phyloP scores from a whole-genome alignment of 2,797 vertebrate species.

The Oreochromis mossambicus region DNA sequence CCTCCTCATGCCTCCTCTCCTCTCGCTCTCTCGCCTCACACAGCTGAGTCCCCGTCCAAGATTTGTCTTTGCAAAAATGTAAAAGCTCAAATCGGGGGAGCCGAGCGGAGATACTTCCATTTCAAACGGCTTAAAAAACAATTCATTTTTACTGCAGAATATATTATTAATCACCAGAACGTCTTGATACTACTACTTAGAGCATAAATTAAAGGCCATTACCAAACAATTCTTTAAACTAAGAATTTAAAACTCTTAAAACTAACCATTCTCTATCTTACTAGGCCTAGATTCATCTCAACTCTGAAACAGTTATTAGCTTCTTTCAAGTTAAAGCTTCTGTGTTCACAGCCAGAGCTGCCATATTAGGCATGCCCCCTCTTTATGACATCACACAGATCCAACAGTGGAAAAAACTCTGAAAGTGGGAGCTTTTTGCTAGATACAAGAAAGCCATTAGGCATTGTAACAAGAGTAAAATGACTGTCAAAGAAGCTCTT shows the following conservation, averaged over 20 bases:
- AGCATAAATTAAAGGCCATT: not conserved
- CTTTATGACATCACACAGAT: not conserved
- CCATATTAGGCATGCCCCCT: not conserved
- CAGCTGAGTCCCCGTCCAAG: not conserved
- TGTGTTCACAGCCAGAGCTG: not conserved
- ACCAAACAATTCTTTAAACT: not conserved
- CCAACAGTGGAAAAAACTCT: not conserved
- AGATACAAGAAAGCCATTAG: not conserved
- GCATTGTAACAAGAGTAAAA: not conserved
- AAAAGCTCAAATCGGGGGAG: constrained; percentile 13
- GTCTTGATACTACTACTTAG: not conserved
- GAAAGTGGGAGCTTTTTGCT: not conserved
- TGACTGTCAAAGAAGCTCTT: not conserved
- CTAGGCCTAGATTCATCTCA: not conserved
- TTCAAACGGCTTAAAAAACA: not conserved
- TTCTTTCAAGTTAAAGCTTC: not conserved
- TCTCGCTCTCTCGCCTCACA: not conserved
- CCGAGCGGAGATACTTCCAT: not conserved
- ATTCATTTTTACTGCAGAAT: not conserved
- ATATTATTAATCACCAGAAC: not conserved
- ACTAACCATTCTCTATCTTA: not conserved
- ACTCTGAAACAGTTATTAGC: not conserved
- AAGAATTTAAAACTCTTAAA: not conserved
- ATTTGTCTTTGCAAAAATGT: not conserved
- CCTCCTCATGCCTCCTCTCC: not conserved